Evolutionary conservation across 2,888 invertebrate genomes (phyloP).

Genomic region (Mythimna ferrago): DNA sequence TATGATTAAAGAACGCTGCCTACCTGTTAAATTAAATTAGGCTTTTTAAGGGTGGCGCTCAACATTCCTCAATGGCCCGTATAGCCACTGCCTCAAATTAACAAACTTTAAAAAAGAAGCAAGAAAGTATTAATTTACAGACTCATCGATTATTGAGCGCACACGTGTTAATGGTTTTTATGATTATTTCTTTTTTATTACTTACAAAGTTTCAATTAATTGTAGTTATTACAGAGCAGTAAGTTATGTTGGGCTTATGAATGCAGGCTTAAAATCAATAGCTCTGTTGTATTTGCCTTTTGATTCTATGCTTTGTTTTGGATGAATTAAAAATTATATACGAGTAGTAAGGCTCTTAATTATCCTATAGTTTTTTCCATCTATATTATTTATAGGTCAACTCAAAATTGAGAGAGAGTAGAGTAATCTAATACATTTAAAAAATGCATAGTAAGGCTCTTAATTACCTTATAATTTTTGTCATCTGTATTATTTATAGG

Average conservation of each 20-base stretch:
- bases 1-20: constrained; percentile 89
- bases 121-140: constrained; percentile 83
- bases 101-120: constrained; percentile 79
- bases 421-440: too few relatives aligned
- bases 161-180: constrained; percentile 85
- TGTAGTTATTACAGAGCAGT: constrained; percentile 50
- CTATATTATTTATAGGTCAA: too few relatives aligned
- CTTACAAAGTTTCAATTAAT: constrained; percentile 60
- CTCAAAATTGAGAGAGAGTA: too few relatives aligned
- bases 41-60: constrained; percentile 88
- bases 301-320: not conserved
- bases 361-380: not conserved
- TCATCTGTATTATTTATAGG: too few relatives aligned
- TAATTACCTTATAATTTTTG: too few relatives aligned
- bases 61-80: constrained; percentile 71
- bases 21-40: constrained; percentile 91
- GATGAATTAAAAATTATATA: too few relatives aligned
- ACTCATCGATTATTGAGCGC: constrained; percentile 83
- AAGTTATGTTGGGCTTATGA: constrained; percentile 39
- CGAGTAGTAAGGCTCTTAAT: not conserved
- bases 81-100: constrained; percentile 76
- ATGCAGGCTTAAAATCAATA: constrained; percentile 45
- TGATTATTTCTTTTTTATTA: constrained; percentile 74
- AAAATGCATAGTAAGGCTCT: too few relatives aligned
- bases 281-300: constrained; percentile 30